phyloP scores from a whole-genome alignment of 2,113 vertebrate species.

The Scolopax mira region DNA sequence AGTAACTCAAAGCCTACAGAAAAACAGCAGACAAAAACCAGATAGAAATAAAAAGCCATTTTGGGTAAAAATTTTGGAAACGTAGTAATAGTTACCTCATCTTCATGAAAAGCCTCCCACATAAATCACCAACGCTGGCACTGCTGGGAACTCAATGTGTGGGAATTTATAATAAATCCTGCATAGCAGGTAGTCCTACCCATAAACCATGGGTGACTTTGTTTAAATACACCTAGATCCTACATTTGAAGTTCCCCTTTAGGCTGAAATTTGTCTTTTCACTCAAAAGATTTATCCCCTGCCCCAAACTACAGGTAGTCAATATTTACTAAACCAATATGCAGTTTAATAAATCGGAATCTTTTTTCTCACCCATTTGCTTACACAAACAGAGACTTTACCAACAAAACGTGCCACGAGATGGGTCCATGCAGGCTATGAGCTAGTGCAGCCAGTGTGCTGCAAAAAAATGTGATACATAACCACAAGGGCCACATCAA shows the following conservation, averaged over 20 bases:
- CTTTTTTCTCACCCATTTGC: background rate
- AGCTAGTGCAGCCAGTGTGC: background rate
- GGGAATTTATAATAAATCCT: background rate
- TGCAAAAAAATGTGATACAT: background rate
- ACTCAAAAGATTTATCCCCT: background rate
- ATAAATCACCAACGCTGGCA: background rate
- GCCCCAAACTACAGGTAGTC: background rate
- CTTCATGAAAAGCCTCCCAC: background rate
- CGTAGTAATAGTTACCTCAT: background rate
- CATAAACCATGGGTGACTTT: background rate
- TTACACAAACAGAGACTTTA: background rate
- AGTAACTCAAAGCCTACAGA: background rate
- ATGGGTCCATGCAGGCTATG: background rate
- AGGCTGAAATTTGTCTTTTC: background rate
- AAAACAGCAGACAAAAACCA: background rate
- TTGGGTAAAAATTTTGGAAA: background rate
- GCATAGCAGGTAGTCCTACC: background rate
- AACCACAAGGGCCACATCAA: constrained; percentile 46
- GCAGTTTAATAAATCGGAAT: background rate
- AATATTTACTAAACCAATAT: background rate
- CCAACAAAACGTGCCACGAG: background rate
- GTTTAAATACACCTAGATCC: background rate
- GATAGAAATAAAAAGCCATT: background rate
- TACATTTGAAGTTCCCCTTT: background rate
- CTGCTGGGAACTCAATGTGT: background rate